Evolutionary conservation across 92 coral and sea anemone genomes (phyloP).

Genomic region (Zoanthus sociatus): DNA sequence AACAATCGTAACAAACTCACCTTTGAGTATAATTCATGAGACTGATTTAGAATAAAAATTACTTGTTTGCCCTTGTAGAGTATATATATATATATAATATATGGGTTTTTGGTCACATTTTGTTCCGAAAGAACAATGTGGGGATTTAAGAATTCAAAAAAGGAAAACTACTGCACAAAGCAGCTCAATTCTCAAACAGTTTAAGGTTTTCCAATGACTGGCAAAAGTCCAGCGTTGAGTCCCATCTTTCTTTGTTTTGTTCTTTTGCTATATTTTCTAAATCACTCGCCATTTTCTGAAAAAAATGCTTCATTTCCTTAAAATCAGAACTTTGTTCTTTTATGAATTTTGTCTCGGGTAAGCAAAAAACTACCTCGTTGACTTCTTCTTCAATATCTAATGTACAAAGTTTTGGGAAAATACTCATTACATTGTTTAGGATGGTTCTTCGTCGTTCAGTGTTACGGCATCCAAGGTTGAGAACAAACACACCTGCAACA

Average conservation of each 20-base stretch:
- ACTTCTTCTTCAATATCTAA: conserved; percentile 78
- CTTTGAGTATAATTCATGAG: too few relatives aligned
- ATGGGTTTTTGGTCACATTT: too few relatives aligned
- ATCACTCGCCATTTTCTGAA: conserved; percentile 54
- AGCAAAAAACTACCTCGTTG: conserved; percentile 77
- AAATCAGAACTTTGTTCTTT: neutral
- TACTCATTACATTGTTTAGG: conserved; percentile 62
- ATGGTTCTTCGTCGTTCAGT: conserved; percentile 54
- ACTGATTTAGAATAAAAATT: too few relatives aligned
- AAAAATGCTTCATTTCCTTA: conserved; percentile 8
- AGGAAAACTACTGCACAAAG: neutral
- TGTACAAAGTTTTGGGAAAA: conserved; percentile 70
- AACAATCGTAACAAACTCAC: too few relatives aligned
- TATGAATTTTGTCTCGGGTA: conserved; percentile 42
- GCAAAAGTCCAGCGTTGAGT: conserved; percentile 70
- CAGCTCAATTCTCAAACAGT: conserved; percentile 45
- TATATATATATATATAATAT: too few relatives aligned
- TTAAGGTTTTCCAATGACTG: conserved; percentile 59
- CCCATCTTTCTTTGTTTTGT: conserved; percentile 58
- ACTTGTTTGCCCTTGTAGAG: too few relatives aligned
- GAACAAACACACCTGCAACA: conserved; percentile 79
- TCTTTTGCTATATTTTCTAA: conserved; percentile 65
- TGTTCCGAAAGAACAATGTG: neutral
- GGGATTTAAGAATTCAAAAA: neutral
- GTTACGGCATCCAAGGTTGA: conserved; percentile 86